Percentiles rank a stretch among this genome's conserved stretches.
Conservation (phyloP, 2,888 invertebrate species). For the Phlogophora meticulosa region DNA sequence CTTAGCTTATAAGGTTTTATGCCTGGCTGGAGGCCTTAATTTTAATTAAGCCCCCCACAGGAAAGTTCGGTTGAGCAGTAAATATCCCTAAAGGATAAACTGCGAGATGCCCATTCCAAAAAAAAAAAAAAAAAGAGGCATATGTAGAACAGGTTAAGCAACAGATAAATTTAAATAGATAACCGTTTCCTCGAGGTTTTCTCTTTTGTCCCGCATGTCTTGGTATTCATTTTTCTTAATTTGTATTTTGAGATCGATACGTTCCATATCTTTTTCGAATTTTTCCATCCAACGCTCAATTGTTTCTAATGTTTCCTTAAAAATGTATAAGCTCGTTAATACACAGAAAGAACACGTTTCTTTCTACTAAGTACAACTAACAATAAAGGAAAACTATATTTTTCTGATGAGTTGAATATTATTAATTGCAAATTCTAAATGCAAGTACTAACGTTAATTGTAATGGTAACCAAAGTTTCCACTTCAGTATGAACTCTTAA, state of each 20-base stretch:
- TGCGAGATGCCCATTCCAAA: too few relatives aligned
- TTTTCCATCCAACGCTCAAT: constrained; percentile 84
- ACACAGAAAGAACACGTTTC: too few relatives aligned
- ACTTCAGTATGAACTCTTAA: constrained; percentile 82
- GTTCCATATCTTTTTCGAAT: constrained; percentile 83
- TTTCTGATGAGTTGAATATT: too few relatives aligned
- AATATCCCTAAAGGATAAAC: too few relatives aligned
- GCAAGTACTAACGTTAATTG: constrained; percentile 76
- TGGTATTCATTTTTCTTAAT: constrained; percentile 79
- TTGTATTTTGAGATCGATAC: constrained; percentile 82
- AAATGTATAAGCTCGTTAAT: constrained; percentile 7
- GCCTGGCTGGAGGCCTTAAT: too few relatives aligned
- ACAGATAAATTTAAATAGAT: background rate
- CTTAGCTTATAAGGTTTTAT: too few relatives aligned
- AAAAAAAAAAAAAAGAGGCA: too few relatives aligned
- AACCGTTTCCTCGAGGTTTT: constrained; percentile 74
- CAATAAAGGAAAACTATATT: background rate
- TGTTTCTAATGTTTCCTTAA: constrained; percentile 80
- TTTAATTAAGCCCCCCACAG: too few relatives aligned
- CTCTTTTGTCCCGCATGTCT: constrained; percentile 71
- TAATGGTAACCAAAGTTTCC: constrained; percentile 77
- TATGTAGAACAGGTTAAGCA: background rate
- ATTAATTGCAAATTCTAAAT: background rate
- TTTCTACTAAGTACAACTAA: rapidly evolving
- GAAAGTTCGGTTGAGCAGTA: too few relatives aligned